phyloP scores from a whole-genome alignment of 2,888 invertebrate genomes.

The Neocrepidodera transversa region DNA sequence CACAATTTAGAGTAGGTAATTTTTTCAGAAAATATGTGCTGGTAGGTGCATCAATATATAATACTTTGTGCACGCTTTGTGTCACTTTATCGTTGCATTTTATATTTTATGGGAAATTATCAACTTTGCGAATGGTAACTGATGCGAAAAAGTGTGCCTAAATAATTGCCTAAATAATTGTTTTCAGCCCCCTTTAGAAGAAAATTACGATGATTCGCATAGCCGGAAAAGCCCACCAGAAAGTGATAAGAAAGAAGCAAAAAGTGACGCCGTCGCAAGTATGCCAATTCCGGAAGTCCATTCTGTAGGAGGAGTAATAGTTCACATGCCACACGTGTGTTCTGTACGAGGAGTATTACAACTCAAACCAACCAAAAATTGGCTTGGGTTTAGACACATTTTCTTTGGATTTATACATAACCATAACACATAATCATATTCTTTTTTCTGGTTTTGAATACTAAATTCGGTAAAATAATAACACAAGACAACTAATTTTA shows the following conservation, averaged over 20 bases:
- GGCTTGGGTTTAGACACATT: conserved; percentile 35
- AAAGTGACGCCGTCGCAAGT: conserved; percentile 68
- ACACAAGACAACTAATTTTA: no score
- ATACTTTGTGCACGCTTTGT: no score
- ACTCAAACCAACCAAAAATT: conserved; percentile 34
- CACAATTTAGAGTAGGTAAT: no score
- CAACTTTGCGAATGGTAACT: no score
- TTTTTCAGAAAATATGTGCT: no score
- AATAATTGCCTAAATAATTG: not conserved
- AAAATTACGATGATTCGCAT: conserved; percentile 71
- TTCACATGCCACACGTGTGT: conserved; percentile 92
- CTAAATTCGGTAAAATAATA: no score
- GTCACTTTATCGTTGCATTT: no score
- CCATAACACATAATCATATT: no score
- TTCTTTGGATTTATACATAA: conserved; percentile 25
- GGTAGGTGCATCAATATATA: no score
- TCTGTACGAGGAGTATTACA: conserved; percentile 61
- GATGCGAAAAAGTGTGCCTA: not conserved
- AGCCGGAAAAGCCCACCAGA: conserved; percentile 75
- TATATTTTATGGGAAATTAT: no score
- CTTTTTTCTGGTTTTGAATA: no score
- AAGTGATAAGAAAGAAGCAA: conserved; percentile 71
- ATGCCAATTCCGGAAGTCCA: conserved; percentile 75
- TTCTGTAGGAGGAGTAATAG: conserved; percentile 85
- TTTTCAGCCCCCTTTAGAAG: conserved; percentile 70